phyloP scores from a whole-genome alignment of 1,140 invertebrate species.

The Orchestia grillus region DNA sequence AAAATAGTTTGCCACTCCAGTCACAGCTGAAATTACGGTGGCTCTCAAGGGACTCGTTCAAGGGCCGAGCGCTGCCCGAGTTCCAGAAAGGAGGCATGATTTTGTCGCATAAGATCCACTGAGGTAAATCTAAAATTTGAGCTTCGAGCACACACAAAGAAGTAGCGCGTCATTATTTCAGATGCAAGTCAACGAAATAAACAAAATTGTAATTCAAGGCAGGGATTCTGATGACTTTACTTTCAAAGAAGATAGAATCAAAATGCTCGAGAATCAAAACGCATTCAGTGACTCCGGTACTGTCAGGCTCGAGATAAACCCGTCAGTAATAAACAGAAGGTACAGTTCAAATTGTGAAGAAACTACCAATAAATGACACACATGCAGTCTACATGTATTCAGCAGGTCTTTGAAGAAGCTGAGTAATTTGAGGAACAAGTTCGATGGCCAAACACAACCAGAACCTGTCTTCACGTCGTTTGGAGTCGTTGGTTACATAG shows the following conservation, averaged over 20 bases:
- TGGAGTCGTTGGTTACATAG: no score
- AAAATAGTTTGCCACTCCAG: background rate
- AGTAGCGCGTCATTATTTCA: background rate
- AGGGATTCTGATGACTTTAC: background rate
- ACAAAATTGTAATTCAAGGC: background rate
- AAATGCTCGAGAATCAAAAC: no score
- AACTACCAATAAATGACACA: no score
- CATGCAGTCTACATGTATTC: no score
- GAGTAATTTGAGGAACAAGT: no score
- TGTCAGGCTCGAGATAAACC: no score
- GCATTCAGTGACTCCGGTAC: no score
- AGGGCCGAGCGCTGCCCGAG: background rate
- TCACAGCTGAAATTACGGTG: background rate
- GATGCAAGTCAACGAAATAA: background rate
- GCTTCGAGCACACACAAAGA: background rate
- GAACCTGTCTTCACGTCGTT: no score
- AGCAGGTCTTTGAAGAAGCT: no score
- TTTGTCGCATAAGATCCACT: background rate
- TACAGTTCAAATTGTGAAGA: no score
- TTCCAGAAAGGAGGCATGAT: background rate
- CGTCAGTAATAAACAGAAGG: no score
- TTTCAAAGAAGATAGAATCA: background rate
- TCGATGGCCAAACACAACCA: no score
- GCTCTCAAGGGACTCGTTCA: background rate
- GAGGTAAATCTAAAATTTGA: background rate